Evolutionary conservation across 2,888 invertebrate species (phyloP).

Genomic region (Gastrophysa polygoni): DNA sequence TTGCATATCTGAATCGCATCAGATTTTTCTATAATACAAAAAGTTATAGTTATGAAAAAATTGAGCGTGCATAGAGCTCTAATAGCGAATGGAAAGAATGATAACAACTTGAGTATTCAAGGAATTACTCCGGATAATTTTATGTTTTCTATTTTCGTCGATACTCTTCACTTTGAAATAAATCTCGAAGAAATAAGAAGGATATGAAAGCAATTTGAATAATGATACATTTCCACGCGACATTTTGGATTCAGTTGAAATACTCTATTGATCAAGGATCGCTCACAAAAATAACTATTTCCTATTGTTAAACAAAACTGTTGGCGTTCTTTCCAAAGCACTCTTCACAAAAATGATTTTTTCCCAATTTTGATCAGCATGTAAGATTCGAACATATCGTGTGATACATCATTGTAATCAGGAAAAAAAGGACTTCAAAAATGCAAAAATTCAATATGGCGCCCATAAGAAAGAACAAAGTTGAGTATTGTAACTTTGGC

Average conservation of each 20-base stretch:
- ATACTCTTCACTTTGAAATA: background rate
- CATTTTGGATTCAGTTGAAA: background rate
- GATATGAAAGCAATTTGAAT: background rate
- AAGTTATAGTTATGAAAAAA: background rate
- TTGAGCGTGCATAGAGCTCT: background rate
- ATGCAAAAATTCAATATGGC: too few species aligned
- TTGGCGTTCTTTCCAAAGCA: too few species aligned
- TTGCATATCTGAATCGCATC: background rate
- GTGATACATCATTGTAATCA: too few species aligned
- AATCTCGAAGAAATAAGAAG: background rate
- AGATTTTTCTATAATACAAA: constrained; percentile 2
- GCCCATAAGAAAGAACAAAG: too few species aligned
- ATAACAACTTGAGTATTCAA: background rate
- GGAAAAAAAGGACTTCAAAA: too few species aligned
- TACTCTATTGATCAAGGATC: background rate
- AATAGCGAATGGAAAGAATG: background rate
- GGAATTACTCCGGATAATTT: background rate
- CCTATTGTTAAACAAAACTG: too few species aligned
- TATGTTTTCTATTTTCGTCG: constrained; percentile 5
- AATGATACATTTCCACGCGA: background rate
- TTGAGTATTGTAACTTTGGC: too few species aligned
- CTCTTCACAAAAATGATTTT: too few species aligned
- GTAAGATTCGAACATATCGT: too few species aligned
- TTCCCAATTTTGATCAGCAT: too few species aligned
- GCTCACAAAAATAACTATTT: too few species aligned